Percentiles rank a stretch among this genome's conserved stretches.
Evolutionary conservation across 2,797 vertebrate genomes (phyloP).

Genomic region (Onychomys torridus): DNA sequence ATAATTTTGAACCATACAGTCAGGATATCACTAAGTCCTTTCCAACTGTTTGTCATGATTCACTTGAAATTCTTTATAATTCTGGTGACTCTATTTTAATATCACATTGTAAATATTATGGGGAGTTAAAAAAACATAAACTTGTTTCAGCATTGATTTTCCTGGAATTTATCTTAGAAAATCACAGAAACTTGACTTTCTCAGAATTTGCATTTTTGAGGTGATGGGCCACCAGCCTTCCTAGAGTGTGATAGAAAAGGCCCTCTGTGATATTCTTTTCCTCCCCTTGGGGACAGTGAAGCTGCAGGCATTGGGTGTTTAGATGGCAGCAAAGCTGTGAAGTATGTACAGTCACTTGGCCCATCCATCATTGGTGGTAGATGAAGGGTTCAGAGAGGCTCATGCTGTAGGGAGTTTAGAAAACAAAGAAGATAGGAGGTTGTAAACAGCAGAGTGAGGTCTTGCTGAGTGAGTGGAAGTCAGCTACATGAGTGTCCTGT

Average conservation of each 20-base stretch:
- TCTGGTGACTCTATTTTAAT: background rate
- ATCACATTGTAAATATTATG: background rate
- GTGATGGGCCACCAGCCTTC: background rate
- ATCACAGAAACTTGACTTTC: background rate
- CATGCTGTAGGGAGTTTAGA: background rate
- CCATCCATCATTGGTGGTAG: too few species aligned
- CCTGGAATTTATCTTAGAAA: background rate
- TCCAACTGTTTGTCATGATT: background rate
- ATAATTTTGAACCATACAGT: background rate
- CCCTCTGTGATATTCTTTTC: background rate
- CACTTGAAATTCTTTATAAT: background rate
- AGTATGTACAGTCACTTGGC: background rate
- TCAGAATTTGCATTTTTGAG: background rate
- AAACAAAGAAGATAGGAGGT: too few species aligned
- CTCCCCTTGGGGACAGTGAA: background rate
- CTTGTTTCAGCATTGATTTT: background rate
- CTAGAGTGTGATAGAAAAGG: accelerated
- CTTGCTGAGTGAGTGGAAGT: background rate
- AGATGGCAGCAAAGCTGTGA: background rate
- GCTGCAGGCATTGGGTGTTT: background rate
- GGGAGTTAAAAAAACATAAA: background rate
- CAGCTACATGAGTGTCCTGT: background rate
- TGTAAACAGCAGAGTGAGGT: accelerated
- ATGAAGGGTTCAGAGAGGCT: background rate
- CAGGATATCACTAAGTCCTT: background rate